Percentiles rank a stretch among this genome's conserved stretches.
Evolutionary conservation across 2,888 invertebrate species (phyloP).

Genomic region (Acronicta aceris): DNA sequence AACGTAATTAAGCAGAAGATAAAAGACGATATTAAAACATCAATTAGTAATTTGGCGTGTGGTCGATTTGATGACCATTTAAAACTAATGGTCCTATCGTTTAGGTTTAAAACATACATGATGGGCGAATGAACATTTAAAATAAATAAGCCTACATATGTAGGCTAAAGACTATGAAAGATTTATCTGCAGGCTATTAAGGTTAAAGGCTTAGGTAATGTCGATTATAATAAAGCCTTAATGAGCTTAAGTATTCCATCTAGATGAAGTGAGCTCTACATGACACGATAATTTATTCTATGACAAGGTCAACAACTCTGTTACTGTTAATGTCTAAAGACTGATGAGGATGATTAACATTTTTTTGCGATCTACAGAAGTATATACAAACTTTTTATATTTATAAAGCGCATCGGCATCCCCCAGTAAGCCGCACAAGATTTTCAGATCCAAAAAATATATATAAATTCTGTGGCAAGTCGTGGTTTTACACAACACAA

Average conservation of each 20-base stretch:
- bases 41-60: constrained; percentile 24
- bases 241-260: constrained; percentile 2
- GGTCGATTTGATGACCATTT: constrained; percentile 9
- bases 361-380: not conserved
- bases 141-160: constrained; percentile 4
- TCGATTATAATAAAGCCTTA: constrained; percentile 7
- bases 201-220: constrained; percentile 47
- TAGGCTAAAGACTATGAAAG: constrained; percentile 14
- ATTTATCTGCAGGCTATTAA: constrained; percentile 28
- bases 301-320: constrained; percentile 22
- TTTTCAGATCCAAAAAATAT: too few species aligned
- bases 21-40: constrained; percentile 14
- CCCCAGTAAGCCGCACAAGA: too few species aligned
- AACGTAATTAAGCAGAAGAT: not conserved
- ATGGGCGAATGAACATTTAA: constrained; percentile 5
- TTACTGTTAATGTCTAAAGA: not conserved
- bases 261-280: not conserved
- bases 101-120: constrained; percentile 11
- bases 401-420: too few species aligned
- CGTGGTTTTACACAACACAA: too few species aligned
- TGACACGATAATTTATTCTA: constrained; percentile 9
- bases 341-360: not conserved
- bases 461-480: too few species aligned
- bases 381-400: too few species aligned
- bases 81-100: constrained; percentile 17